Evolutionary conservation across 2,888 invertebrate species (phyloP).

Genomic region (Suillia variegata): DNA sequence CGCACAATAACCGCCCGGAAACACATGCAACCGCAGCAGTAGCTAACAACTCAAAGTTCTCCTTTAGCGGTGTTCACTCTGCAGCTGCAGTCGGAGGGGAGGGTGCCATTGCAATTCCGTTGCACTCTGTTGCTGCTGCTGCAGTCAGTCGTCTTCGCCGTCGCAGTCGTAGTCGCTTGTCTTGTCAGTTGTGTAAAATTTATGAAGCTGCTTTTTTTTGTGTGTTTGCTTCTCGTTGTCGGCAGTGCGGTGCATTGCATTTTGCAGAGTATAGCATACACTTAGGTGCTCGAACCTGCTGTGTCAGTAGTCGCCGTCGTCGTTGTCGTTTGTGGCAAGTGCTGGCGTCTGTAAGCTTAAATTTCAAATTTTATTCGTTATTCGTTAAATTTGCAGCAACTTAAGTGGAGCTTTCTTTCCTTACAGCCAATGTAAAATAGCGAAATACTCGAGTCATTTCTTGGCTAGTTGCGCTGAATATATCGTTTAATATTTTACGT

Average conservation of each 20-base stretch:
- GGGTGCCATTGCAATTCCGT: slow-evolving; percentile 2
- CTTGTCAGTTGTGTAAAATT: slow-evolving; percentile 21
- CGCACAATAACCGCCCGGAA: slow-evolving; percentile 41
- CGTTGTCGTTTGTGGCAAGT: slow-evolving; percentile 3
- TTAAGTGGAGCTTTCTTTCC: background rate
- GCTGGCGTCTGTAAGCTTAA: slow-evolving; percentile 21
- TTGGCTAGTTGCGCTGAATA: background rate
- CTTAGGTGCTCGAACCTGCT: background rate
- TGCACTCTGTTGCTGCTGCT: background rate
- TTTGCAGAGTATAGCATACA: background rate
- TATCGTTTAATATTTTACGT: too few relatives aligned
- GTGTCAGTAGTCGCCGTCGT: background rate
- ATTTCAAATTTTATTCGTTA: slow-evolving; percentile 21
- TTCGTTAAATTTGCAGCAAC: slow-evolving; percentile 9
- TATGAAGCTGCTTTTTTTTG: slow-evolving; percentile 12
- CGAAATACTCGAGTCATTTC: too few relatives aligned
- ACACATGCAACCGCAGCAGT: slow-evolving; percentile 21
- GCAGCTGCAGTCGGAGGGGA: too few relatives aligned
- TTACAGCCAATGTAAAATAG: too few relatives aligned
- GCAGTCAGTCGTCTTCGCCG: background rate
- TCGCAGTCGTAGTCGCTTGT: background rate
- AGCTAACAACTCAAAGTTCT: too few relatives aligned
- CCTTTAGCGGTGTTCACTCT: too few relatives aligned
- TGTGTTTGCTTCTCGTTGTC: too few relatives aligned
- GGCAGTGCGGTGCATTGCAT: too few relatives aligned